These are phyloP conservation scores for Drosophila littoralis DNA, from an alignment of 1,140 invertebrate species.

Conservation along the genomic window DNA sequence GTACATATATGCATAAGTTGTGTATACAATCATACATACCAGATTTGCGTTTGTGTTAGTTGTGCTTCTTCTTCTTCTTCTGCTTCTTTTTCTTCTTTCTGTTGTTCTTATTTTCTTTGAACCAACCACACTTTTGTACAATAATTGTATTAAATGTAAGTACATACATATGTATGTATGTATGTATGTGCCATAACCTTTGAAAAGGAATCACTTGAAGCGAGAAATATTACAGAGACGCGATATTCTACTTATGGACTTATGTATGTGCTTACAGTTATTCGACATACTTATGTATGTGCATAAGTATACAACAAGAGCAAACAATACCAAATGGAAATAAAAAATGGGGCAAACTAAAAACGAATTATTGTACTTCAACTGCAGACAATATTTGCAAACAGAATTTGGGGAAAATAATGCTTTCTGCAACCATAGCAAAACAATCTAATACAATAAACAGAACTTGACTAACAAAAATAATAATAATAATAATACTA, in stretches of 20 bases:
- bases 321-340: constrained; percentile 13
- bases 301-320: constrained; percentile 16
- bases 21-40: constrained; percentile 15
- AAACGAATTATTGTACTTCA: neutral
- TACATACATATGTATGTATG: constrained; percentile 12
- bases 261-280: constrained; percentile 29
- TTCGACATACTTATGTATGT: constrained; percentile 9
- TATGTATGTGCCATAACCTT: constrained; percentile 12
- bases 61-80: constrained; percentile 6
- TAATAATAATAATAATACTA: constrained; percentile 15
- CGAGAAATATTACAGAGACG: constrained; percentile 10
- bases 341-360: neutral
- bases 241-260: constrained; percentile 23
- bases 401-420: constrained; percentile 9
- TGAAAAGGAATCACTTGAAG: constrained; percentile 27
- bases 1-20: constrained; percentile 3
- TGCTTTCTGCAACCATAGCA: constrained; percentile 13
- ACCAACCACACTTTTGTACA: constrained; percentile 2
- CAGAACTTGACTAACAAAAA: constrained; percentile 8
- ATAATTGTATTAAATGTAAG: constrained; percentile 27
- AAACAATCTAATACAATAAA: constrained; percentile 35
- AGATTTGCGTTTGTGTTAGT: constrained; percentile 4
- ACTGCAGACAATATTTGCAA: constrained; percentile 11
- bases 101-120: constrained; percentile 5
- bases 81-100: neutral